Evolutionary conservation across 2,113 vertebrate genomes (phyloP), one percentile per base, ranked within the genome.

Genomic region (Phrynosoma blainvillii): DNA sequence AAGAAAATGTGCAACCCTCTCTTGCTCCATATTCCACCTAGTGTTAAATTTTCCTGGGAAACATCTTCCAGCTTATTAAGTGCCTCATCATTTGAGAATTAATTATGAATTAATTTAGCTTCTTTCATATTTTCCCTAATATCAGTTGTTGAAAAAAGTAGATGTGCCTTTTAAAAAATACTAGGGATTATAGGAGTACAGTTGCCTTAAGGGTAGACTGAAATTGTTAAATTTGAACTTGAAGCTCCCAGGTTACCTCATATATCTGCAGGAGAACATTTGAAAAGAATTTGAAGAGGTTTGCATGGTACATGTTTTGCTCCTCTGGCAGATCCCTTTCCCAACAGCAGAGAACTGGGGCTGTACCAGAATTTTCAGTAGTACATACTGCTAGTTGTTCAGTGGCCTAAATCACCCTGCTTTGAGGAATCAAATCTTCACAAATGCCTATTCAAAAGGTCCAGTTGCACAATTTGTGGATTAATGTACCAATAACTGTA

Each of bases 51-150:
- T 96, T 87, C 73, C 82, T 92, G 85, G 84, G 36, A 93, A 94
- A 92, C 65, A 91, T 86, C 89, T 95, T 91, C 89, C 14, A 90
- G 89, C 81, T 80, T 93, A 92, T 94, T 94, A 95, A 94, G 89
- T 93, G 74, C 56, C 76, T 92, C 84, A 89, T 94, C 40, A 8
- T 27, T 88, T 93, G 54, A 76, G 86, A 94, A 87, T 89, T 92
- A 92, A 90, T 88, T 92, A 87, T 76, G 9, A 91, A 89, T 91
- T 93, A 90, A 91, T 95, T 89, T 88, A 85, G 62, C 66, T 59
- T 87, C 79, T 27, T 94, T 91, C 91, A 18, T 47, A 73, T 52
- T 92, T 92, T 91, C 93, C 25, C 52, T 73, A 81, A 18, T 86
- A 47, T 16, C 62, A 93, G 25, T 10, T 87, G 30, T 8, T 87